Conservation (phyloP, 2,888 invertebrate species). For the Byasa hedistus region DNA sequence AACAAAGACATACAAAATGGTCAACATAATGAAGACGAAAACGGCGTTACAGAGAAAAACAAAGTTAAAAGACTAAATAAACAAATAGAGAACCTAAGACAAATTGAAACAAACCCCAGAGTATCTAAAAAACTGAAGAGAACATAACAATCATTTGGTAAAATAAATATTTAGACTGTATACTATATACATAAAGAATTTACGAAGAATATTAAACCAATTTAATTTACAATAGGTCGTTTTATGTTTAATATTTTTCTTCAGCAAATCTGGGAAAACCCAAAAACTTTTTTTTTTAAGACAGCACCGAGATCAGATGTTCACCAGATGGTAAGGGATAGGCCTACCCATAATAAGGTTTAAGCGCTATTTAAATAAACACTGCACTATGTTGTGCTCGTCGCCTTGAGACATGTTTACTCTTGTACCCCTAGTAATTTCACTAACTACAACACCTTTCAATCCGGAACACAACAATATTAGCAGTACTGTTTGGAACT, state of each 20-base stretch:
- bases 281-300: too few species aligned
- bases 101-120: slow-evolving; percentile 44
- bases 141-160: slow-evolving; percentile 36
- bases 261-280: too few species aligned
- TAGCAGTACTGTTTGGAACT: too few species aligned
- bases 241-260: background rate
- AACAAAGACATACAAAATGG: slow-evolving; percentile 38
- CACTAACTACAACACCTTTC: too few species aligned
- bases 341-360: too few species aligned
- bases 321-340: too few species aligned
- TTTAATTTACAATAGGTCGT: background rate
- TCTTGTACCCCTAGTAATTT: too few species aligned
- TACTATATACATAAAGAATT: slow-evolving; percentile 16
- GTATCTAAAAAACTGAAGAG: slow-evolving; percentile 57
- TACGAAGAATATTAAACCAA: slow-evolving; percentile 8
- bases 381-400: too few species aligned
- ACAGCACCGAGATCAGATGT: too few species aligned
- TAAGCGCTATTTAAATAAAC: too few species aligned
- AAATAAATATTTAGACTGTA: slow-evolving; percentile 28
- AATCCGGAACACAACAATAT: too few species aligned
- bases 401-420: too few species aligned
- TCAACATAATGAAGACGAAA: slow-evolving; percentile 47
- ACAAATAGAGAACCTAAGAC: slow-evolving; percentile 45
- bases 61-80: slow-evolving; percentile 55
- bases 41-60: slow-evolving; percentile 43